phyloP scores from a whole-genome alignment of 2,888 invertebrate genomes.

The Liposcelis brunnea region DNA sequence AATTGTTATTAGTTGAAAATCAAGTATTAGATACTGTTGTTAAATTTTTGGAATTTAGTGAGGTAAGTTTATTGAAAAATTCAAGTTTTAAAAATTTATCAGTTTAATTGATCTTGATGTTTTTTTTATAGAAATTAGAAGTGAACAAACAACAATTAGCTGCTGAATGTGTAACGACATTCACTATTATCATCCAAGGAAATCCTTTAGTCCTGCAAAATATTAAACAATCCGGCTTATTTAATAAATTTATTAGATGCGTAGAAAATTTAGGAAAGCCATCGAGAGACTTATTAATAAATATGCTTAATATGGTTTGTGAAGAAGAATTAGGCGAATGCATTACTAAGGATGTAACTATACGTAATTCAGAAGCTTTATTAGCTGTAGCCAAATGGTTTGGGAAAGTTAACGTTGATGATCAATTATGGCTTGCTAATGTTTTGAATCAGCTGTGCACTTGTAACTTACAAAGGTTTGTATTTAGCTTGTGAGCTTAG shows the following conservation, averaged over 20 bases:
- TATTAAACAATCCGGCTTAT: slow-evolving; percentile 12
- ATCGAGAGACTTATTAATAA: slow-evolving; percentile 14
- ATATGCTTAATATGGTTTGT: slow-evolving; percentile 15
- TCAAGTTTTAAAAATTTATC: not conserved
- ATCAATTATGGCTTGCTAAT: slow-evolving; percentile 27
- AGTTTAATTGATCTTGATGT: not conserved
- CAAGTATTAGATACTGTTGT: slow-evolving; percentile 27
- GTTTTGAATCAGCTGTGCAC: slow-evolving; percentile 29
- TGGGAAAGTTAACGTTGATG: slow-evolving; percentile 27
- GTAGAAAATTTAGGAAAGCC: slow-evolving; percentile 13
- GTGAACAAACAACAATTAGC: slow-evolving; percentile 18
- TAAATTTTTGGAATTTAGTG: slow-evolving; percentile 24
- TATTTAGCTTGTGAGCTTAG: not conserved
- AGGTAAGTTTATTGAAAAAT: slow-evolving; percentile 19
- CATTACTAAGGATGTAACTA: slow-evolving; percentile 10
- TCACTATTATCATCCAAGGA: slow-evolving; percentile 17
- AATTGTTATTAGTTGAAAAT: slow-evolving; percentile 26
- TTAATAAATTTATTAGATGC: slow-evolving; percentile 14
- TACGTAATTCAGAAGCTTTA: slow-evolving; percentile 30
- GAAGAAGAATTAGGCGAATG: slow-evolving; percentile 13
- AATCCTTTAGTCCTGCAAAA: slow-evolving; percentile 14
- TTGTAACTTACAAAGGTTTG: slow-evolving; percentile 24
- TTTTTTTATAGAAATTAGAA: slow-evolving; percentile 17
- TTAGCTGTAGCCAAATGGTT: slow-evolving; percentile 33
- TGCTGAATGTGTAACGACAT: slow-evolving; percentile 18